Conservation (phyloP, 2,113 vertebrate genomes). For the Notothenia coriiceps region DNA sequence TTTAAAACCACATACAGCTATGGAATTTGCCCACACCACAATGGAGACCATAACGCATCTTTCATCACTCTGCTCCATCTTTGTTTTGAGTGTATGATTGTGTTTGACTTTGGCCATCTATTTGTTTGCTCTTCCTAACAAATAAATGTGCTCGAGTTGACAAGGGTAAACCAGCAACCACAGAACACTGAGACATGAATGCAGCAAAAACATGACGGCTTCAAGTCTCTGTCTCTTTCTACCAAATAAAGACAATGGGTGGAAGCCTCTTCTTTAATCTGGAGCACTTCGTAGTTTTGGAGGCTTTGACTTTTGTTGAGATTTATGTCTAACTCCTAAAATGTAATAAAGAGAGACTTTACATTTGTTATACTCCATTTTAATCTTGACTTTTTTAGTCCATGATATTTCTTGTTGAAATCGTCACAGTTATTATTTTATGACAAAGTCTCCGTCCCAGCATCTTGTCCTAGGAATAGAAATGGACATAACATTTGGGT, state of each 20-base stretch:
- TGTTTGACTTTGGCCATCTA: constrained; percentile 35
- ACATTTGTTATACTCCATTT: too few relatives aligned
- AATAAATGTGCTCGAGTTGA: constrained; percentile 30
- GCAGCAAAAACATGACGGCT: constrained; percentile 34
- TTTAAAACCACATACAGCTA: constrained; percentile 26
- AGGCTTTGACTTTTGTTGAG: constrained; percentile 30
- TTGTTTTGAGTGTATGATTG: constrained; percentile 18
- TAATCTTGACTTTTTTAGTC: too few relatives aligned
- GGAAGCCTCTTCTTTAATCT: constrained; percentile 30
- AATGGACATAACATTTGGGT: too few relatives aligned
- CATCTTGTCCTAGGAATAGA: too few relatives aligned
- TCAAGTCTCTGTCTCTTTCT: constrained; percentile 31
- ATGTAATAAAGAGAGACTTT: too few relatives aligned
- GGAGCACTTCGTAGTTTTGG: constrained; percentile 47
- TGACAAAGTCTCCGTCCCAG: too few relatives aligned
- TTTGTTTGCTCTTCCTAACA: constrained; percentile 39
- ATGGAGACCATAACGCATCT: constrained; percentile 18
- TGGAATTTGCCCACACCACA: constrained; percentile 12
- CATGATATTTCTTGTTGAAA: too few relatives aligned
- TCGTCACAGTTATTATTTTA: too few relatives aligned
- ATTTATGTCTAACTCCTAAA: too few relatives aligned
- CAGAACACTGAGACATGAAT: constrained; percentile 13
- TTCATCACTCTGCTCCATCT: constrained; percentile 8
- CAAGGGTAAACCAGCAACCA: constrained; percentile 42
- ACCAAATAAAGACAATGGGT: constrained; percentile 66